Evolutionary conservation across 1,140 invertebrate species (phyloP).

Genomic region (Drosophila ercepeae): DNA sequence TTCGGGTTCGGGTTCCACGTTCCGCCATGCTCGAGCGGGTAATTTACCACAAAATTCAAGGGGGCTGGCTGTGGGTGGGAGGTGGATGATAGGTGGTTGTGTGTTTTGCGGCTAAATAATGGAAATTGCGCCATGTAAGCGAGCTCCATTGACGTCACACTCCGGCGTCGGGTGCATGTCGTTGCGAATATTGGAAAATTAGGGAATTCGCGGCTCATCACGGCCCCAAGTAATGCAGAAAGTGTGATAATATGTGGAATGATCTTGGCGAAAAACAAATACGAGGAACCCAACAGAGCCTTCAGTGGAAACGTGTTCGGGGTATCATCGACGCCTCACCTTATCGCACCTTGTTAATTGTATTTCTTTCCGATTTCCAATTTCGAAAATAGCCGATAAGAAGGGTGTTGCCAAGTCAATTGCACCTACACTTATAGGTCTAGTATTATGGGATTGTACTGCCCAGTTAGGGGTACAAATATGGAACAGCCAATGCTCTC

Average conservation of each 20-base stretch:
- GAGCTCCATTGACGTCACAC: conserved; percentile 32
- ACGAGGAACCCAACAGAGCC: neutral
- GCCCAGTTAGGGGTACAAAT: neutral
- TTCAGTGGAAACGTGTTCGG: conserved; percentile 9
- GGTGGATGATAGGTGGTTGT: neutral
- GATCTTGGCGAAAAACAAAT: neutral
- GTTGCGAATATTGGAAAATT: conserved; percentile 18
- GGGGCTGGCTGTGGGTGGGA: too few species aligned
- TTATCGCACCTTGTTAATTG: conserved; percentile 27
- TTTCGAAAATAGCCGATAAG: conserved; percentile 38
- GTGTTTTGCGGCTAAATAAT: conserved; percentile 5
- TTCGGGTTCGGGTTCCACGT: conserved; percentile 11
- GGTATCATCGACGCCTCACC: neutral
- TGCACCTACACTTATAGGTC: neutral
- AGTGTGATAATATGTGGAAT: neutral
- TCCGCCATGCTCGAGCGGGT: conserved; percentile 24
- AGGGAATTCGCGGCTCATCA: conserved; percentile 29
- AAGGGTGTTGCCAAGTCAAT: conserved; percentile 24
- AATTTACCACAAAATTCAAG: conserved; percentile 30
- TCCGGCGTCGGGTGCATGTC: neutral
- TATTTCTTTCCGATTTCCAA: conserved; percentile 30
- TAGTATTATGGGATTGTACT: neutral
- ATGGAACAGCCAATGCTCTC: neutral
- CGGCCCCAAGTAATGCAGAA: neutral
- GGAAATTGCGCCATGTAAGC: conserved; percentile 22